These are phyloP conservation scores for Drosophila cardini DNA, from an alignment of 1,140 invertebrate genomes.

Conservation along the genomic window DNA sequence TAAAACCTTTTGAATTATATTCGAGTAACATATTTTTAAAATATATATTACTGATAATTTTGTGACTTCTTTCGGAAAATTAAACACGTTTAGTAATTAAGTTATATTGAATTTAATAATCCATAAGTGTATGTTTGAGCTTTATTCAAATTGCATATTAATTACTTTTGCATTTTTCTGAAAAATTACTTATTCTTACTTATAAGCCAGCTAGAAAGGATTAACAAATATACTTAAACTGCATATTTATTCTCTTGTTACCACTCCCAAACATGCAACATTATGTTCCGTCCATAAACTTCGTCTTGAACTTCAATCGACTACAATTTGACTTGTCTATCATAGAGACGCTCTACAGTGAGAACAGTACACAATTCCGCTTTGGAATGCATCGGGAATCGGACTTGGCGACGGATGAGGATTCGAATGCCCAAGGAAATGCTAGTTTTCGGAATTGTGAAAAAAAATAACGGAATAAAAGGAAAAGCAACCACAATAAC, in stretches of 20 bases:
- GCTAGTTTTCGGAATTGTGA: constrained; percentile 35
- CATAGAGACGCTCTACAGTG: constrained; percentile 75
- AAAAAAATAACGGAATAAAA: constrained; percentile 56
- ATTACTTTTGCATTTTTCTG: constrained; percentile 57
- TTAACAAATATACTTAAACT: constrained; percentile 73
- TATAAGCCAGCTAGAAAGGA: constrained; percentile 41
- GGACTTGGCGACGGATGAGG: constrained; percentile 51
- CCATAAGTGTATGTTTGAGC: constrained; percentile 35
- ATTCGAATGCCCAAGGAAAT: constrained; percentile 27
- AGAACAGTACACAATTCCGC: constrained; percentile 58
- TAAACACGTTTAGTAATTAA: constrained; percentile 28
- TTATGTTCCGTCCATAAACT: constrained; percentile 56
- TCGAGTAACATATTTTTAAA: constrained; percentile 10
- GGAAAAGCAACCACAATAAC: constrained; percentile 28
- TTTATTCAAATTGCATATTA: constrained; percentile 48
- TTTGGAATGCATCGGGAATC: constrained; percentile 59
- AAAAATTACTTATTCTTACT: constrained; percentile 37
- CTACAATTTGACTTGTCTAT: constrained; percentile 23
- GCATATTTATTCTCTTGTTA: constrained; percentile 77
- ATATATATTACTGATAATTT: constrained; percentile 17
- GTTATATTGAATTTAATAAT: constrained; percentile 19
- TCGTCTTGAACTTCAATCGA: no score
- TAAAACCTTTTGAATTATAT: constrained; percentile 39
- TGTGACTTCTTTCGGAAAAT: constrained; percentile 14
- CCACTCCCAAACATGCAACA: constrained; percentile 65